Evolutionary conservation across 2,113 vertebrate genomes (phyloP), one percentile per base, ranked within the genome.

Genomic region (Anolis carolinensis): DNA sequence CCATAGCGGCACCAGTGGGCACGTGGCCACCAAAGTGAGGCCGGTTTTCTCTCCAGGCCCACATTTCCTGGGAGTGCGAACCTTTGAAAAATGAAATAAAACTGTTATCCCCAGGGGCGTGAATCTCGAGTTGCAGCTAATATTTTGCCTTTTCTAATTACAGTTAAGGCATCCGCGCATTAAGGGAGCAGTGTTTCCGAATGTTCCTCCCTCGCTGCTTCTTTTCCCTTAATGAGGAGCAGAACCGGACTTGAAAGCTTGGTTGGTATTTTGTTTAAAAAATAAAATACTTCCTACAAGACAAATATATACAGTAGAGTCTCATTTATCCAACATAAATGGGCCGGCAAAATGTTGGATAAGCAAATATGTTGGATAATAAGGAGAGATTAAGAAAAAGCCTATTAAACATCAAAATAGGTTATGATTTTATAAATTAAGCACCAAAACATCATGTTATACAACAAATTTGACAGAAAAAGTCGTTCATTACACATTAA

Each of bases 1-100:
- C 92, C 94, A 93, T 90, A 86, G 67, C 79, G 87, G 72, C 75
- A 68, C 70, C 11, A 65, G 72, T 39, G 85, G 73, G 91, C 88
- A 91, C 90, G 92, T 70, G 88, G 72, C 87, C 52, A 0, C 36
- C 59, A 80, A 88, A 32, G 62, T 87, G 30, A 50, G 68, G 65
- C 86, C 87, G 80, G 75, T 73, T 83, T 62, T 82, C 71, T 86
- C 75, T 21, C 32, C 30, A 16, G 34, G 13, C 21, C 79, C 39
- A 21, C 50, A 85, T 18, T 88, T 71, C 52, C 71, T 62, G 3
- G 84, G 16, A 73, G 30, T 0, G 0, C 73, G 34, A 59, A 21
- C 44, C 81, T 50, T 55, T 2, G 2, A 39, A 32, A 83, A 82
- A 23, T 4, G 65, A 77, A 82, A 55, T 44, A 44, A 44, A 44